Evolutionary conservation across 2,888 invertebrate species (phyloP).

Genomic region (Tyria jacobaeae): DNA sequence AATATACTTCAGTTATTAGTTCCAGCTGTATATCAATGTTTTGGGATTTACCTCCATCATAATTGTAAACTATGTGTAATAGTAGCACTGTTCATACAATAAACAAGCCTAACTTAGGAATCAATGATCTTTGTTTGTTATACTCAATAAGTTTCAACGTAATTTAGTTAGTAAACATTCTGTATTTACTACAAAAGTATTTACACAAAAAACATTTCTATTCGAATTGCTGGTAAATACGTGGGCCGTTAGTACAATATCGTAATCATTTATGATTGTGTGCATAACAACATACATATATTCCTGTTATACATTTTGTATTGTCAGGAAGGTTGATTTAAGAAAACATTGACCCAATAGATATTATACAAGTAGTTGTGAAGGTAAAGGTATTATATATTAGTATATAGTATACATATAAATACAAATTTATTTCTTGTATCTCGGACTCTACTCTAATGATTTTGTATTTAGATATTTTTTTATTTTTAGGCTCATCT

Average conservation of each 20-base stretch:
- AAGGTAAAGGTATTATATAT: too few relatives aligned
- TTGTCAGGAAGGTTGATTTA: background rate
- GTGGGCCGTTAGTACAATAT: background rate
- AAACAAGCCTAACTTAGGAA: background rate
- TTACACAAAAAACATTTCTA: too few relatives aligned
- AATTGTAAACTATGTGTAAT: slow-evolving; percentile 8
- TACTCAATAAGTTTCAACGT: background rate
- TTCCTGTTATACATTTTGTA: background rate
- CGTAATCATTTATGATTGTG: background rate
- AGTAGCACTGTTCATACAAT: background rate
- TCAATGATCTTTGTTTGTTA: background rate
- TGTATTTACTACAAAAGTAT: too few relatives aligned
- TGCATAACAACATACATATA: background rate
- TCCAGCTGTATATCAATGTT: slow-evolving; percentile 1
- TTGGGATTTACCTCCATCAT: slow-evolving; percentile 7
- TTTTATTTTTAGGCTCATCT: too few relatives aligned
- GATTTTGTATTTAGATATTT: too few relatives aligned
- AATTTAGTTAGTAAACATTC: background rate
- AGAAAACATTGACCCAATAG: background rate
- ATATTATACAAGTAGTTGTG: too few relatives aligned
- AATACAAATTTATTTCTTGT: too few relatives aligned
- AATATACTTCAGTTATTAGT: slow-evolving; percentile 1
- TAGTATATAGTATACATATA: too few relatives aligned
- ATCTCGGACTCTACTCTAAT: too few relatives aligned
- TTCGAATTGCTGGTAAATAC: too few relatives aligned